Base-by-base conservation (phyloP, 1,140 invertebrate genomes). In the Drosophila ficusphila region DNA sequence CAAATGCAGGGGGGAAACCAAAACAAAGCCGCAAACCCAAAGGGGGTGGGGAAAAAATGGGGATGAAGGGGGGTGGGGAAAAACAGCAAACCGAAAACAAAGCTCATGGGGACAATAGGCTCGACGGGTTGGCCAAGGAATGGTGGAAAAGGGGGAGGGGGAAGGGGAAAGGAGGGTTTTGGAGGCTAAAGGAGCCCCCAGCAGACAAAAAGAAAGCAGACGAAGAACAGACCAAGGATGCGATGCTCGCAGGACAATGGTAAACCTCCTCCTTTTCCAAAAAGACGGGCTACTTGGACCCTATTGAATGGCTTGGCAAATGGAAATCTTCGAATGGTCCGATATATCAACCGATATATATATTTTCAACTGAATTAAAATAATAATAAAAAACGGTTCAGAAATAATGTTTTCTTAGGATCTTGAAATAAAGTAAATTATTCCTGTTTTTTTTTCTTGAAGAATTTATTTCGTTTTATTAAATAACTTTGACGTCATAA, bases 21-120 rank as follows among this genome's bases (percentile, higher is more conserved):
- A 83, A 78, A 78, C 56, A 79, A 75, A 79, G 72, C 64, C 34
- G 36, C 34, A 33, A 48, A 11, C 53, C 44, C n/a, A n/a, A n/a
- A n/a, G n/a, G 18, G 12, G 9, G 6, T 23, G 29, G 27, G 21
- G 33, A 34, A 46, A 58, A 58, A 33, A n/a, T n/a, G n/a, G n/a
- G n/a, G n/a, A n/a, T n/a, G n/a, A n/a, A n/a, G n/a, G n/a, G 18
- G 12, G 9, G 6, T 23, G 29, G 27, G 21, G 33, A 34, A 46
- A 58, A 58, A 33, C 62, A 41, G 58, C 60, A 33, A 67, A 49
- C 60, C 38, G 60, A 67, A 65, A 31, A 67, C 62, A 67, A 67
- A 67, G 62, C 62, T 67, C 62, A 65, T 39, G 64, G 61, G 64
- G 64, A 67, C 64, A 67, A 67, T 67, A 67, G 64, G 46, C 36